phyloP scores from a whole-genome alignment of 2,113 vertebrate species.

The Ursus arctos region DNA sequence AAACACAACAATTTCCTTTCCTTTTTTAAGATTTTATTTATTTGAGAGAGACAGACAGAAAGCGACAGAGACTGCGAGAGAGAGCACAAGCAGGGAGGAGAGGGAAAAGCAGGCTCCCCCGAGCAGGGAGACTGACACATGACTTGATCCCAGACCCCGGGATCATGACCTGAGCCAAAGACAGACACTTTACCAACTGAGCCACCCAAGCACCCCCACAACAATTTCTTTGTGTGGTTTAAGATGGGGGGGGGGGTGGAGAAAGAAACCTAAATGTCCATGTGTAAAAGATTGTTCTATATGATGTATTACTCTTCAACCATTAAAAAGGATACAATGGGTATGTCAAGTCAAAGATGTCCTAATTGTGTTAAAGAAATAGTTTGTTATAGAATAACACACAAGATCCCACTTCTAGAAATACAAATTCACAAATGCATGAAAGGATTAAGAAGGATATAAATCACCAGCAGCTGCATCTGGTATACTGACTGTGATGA shows the following conservation, averaged over 20 bases:
- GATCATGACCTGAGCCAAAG: background rate
- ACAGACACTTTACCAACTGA: background rate
- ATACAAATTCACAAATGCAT: background rate
- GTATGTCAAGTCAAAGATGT: background rate
- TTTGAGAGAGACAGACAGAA: background rate
- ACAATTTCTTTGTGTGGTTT: background rate
- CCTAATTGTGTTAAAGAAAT: background rate
- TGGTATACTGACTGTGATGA: background rate
- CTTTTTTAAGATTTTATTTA: background rate
- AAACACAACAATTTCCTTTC: background rate
- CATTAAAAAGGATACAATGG: background rate
- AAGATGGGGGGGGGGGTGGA: background rate
- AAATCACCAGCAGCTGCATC: background rate
- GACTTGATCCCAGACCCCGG: background rate
- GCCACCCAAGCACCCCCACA: background rate
- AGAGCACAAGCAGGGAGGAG: background rate
- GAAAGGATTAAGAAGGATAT: background rate
- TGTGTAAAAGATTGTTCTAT: background rate
- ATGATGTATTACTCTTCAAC: background rate
- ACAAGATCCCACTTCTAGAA: background rate
- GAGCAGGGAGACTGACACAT: background rate
- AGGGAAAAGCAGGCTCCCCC: background rate
- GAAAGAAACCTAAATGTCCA: background rate
- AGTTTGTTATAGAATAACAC: background rate
- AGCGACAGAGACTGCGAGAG: background rate